Base-by-base conservation (phyloP, 2,888 invertebrate genomes). In the Elegia similella region DNA sequence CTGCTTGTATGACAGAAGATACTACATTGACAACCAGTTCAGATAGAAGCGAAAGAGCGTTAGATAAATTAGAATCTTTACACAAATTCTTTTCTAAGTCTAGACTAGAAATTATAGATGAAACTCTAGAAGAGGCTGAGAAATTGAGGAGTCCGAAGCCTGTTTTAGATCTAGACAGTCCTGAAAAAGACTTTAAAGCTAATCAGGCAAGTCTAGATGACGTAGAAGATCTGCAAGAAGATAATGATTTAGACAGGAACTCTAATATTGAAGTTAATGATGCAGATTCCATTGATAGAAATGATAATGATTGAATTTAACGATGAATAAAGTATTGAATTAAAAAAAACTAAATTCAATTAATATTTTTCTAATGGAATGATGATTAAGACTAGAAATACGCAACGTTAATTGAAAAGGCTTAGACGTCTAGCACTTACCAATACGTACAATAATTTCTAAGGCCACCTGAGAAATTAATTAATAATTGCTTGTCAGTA, bases 201-300 rank as follows among this genome's bases (percentile, higher is more conserved):
- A 87, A 84, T 0, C 90, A 91, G 63, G 86, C 89, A 0, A 90
- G 90, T 58, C 66, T 91, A 6, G 91, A 91, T 44, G 91, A 91
- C 13, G 86, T 91, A 0, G 91, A 91, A 67, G 91, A 91, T 55
- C 67, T 91, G 38, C 77, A 82, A 62, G 88, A 88, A 15, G 90
- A 89, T 52, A 67, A 70, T 62, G 78, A 78, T 13, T 16, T 50
- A 7, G 50, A 50, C 16, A 42, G 52, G 10, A 54, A 50, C 48
- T 54, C 42, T 23, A 54, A 34, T 8, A 13, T 53, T 17, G 47
- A 55, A 46, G n/a, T 38, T n/a, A 48, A 34, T 10, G 52, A 54
- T 3, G 30, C 47, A 34, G 52, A 61, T 17, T 54, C 13, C n/a
- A 13, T 29, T 12, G 60, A 66, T 13, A 54, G 58, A 3, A 57